These are phyloP conservation scores for Zele albiditarsus DNA, from an alignment of 2,888 invertebrate species.

Conservation along the genomic window DNA sequence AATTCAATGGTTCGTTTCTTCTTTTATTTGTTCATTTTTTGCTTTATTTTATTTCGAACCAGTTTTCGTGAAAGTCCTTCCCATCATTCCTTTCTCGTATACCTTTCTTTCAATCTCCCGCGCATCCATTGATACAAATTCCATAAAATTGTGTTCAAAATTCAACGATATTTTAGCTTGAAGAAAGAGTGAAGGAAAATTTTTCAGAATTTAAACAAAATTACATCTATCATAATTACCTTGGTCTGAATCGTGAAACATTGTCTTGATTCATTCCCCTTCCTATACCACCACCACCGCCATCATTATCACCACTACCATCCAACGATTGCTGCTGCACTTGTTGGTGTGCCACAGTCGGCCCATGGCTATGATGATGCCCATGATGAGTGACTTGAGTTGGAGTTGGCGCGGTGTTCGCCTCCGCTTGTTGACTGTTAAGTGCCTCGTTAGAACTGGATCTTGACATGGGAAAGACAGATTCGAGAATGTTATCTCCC, in stretches of 20 bases:
- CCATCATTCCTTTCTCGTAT: constrained; percentile 15
- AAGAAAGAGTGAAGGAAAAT: constrained; percentile 1
- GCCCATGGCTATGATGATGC: constrained; percentile 43
- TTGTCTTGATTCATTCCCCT: constrained; percentile 56
- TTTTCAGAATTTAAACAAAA: constrained; percentile 21
- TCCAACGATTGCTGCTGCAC: constrained; percentile 46
- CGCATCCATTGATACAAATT: constrained; percentile 38
- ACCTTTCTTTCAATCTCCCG: neutral
- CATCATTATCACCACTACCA: neutral
- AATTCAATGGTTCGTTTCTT: constrained; percentile 30
- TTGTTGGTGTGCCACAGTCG: constrained; percentile 46
- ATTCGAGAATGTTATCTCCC: constrained; percentile 32
- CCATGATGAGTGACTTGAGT: constrained; percentile 54
- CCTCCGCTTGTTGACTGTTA: constrained; percentile 63
- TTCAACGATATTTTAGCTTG: constrained; percentile 24
- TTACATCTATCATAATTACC: constrained; percentile 53
- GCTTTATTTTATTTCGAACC: constrained; percentile 59
- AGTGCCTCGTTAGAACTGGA: constrained; percentile 52
- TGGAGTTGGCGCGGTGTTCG: constrained; percentile 55
- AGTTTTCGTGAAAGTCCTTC: constrained; percentile 46
- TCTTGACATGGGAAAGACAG: constrained; percentile 38
- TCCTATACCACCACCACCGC: constrained; percentile 47
- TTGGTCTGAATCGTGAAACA: constrained; percentile 56
- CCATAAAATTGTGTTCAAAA: constrained; percentile 14
- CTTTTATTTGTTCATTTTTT: constrained; percentile 36